phyloP scores from a whole-genome alignment of 2,888 invertebrate genomes.

The Lysandra coridon region DNA sequence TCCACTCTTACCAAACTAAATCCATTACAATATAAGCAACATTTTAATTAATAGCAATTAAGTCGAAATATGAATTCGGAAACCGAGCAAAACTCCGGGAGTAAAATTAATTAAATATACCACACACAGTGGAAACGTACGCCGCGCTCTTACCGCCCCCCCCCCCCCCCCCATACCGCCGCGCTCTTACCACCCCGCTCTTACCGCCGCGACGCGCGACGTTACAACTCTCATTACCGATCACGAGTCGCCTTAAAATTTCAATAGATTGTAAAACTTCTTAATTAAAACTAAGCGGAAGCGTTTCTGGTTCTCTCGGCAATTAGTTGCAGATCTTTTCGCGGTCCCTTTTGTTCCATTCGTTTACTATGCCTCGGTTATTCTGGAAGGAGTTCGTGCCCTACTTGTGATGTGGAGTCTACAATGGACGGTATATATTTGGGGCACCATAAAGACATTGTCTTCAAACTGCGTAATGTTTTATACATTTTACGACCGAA shows the following conservation, averaged over 20 bases:
- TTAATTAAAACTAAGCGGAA: conserved; percentile 32
- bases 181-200: too few relatives aligned
- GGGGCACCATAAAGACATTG: conserved; percentile 2
- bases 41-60: conserved; percentile 9
- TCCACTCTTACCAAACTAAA: not conserved
- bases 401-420: not conserved
- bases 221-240: not conserved
- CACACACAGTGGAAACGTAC: conserved; percentile 4
- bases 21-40: not conserved
- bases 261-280: conserved; percentile 32
- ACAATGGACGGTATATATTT: conserved; percentile 11
- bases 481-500: conserved; percentile 18
- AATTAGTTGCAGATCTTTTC: conserved; percentile 31
- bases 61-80: not conserved
- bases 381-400: conserved; percentile 19
- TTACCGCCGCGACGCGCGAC: not conserved
- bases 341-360: conserved; percentile 25
- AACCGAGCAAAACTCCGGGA: conserved; percentile 13
- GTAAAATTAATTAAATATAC: conserved; percentile 24
- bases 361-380: conserved; percentile 20
- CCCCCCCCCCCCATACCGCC: too few relatives aligned
- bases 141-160: too few relatives aligned
- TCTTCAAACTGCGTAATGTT: not conserved
- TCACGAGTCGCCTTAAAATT: conserved; percentile 8
- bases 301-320: conserved; percentile 30